Percentiles rank a stretch among this genome's conserved stretches.
These are phyloP conservation scores for Balanococcus diminutus DNA, from an alignment of 2,888 invertebrate species.

Conservation along the genomic window DNA sequence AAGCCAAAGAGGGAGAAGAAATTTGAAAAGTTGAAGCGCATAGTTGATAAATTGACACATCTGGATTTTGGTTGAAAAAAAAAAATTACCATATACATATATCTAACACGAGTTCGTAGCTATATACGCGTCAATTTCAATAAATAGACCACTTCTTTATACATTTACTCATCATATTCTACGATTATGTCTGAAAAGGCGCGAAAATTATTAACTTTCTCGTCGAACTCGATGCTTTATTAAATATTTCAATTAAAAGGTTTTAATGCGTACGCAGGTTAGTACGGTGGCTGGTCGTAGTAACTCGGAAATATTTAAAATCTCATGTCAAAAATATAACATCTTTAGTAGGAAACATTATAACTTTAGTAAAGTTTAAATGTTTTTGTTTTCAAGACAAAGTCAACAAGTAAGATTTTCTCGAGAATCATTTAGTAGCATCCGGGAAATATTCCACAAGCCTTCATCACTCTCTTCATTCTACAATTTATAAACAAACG, in stretches of 20 bases:
- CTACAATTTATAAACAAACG: too few species aligned
- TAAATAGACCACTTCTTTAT: background rate
- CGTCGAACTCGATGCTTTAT: background rate
- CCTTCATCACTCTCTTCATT: background rate
- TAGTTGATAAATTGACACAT: background rate
- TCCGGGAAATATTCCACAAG: background rate
- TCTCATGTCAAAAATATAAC: conserved; percentile 15
- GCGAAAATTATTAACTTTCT: background rate
- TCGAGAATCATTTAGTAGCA: background rate
- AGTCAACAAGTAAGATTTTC: conserved; percentile 3
- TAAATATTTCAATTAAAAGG: background rate
- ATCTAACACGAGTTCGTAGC: too few species aligned
- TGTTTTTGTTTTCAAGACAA: conserved; percentile 2
- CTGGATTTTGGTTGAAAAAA: background rate
- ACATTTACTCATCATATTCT: too few species aligned
- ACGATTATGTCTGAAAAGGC: too few species aligned
- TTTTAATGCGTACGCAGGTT: background rate
- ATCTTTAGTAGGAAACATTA: background rate
- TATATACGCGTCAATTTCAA: background rate
- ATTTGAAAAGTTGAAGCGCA: background rate
- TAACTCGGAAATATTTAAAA: background rate
- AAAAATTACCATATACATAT: background rate
- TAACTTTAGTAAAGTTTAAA: background rate
- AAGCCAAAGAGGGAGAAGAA: background rate
- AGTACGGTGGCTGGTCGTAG: background rate